phyloP scores from a whole-genome alignment of 1,140 invertebrate species.

The Cherax quadricarinatus region DNA sequence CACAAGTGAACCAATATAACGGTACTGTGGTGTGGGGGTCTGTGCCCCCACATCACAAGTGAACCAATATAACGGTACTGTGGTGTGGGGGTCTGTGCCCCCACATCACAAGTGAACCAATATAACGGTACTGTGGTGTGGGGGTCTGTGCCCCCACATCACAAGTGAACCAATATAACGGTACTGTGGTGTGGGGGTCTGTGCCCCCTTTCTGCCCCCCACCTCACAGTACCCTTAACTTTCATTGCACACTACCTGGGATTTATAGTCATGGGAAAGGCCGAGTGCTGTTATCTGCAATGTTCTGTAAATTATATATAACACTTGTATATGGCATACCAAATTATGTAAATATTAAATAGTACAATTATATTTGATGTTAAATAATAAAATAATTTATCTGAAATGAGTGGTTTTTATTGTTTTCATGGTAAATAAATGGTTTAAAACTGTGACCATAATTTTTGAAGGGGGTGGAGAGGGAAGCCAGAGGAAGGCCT shows the following conservation, averaged over 20 bases:
- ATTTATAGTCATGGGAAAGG: slow-evolving; percentile 51
- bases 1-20: slow-evolving; percentile 54
- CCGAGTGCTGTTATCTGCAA: slow-evolving; percentile 63
- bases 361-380: slow-evolving; percentile 71
- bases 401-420: not conserved
- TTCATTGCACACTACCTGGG: slow-evolving; percentile 44
- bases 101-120: slow-evolving; percentile 53
- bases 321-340: slow-evolving; percentile 68
- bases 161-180: slow-evolving; percentile 53
- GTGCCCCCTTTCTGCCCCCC: not conserved
- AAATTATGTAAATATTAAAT: slow-evolving; percentile 69
- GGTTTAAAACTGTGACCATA: too few relatives aligned
- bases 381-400: slow-evolving; percentile 68
- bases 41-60: slow-evolving; percentile 18
- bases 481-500: too few relatives aligned
- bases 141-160: not conserved
- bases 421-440: too few relatives aligned
- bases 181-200: slow-evolving; percentile 23
- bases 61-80: slow-evolving; percentile 44
- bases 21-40: slow-evolving; percentile 24
- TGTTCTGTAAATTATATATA: slow-evolving; percentile 67
- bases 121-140: slow-evolving; percentile 21
- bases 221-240: slow-evolving; percentile 42
- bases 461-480: too few relatives aligned
- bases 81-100: slow-evolving; percentile 8